Conservation (phyloP, 2,888 invertebrate genomes). For the Acanthosoma haemorrhoidale region DNA sequence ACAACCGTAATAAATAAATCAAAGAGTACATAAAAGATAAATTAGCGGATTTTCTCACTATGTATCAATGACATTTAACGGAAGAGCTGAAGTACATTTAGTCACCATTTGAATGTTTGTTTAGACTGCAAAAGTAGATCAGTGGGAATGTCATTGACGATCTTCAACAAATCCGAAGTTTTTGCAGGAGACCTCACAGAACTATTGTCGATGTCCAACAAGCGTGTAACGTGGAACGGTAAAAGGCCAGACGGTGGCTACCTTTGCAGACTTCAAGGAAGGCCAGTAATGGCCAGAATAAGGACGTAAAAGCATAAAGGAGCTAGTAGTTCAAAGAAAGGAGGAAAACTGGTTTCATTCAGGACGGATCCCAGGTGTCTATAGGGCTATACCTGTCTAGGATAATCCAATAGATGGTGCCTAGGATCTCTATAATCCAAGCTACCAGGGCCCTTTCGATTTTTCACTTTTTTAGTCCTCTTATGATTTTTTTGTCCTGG, state of each 20-base stretch:
- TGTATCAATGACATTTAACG: no score
- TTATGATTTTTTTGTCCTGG: neutral
- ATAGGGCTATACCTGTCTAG: neutral
- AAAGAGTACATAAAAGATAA: no score
- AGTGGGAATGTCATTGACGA: no score
- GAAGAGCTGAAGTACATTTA: no score
- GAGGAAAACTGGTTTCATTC: neutral
- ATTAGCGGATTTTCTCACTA: no score
- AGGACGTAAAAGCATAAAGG: conserved; percentile 3
- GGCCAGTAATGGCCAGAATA: neutral
- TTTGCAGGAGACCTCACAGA: neutral
- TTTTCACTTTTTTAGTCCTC: neutral
- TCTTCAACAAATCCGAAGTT: neutral
- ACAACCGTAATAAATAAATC: no score
- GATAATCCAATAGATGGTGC: neutral
- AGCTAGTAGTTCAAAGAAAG: neutral
- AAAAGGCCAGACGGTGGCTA: no score
- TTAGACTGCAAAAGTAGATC: no score
- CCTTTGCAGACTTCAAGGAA: neutral
- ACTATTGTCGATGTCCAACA: neutral
- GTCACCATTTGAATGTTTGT: no score
- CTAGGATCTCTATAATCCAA: conserved; percentile 7
- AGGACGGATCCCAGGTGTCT: neutral
- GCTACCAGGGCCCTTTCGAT: neutral
- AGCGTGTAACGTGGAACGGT: neutral